Evolutionary conservation across 2,797 vertebrate genomes (phyloP), one percentile per base, ranked within the genome.

Genomic region (Threskiornis aethiopicus): DNA sequence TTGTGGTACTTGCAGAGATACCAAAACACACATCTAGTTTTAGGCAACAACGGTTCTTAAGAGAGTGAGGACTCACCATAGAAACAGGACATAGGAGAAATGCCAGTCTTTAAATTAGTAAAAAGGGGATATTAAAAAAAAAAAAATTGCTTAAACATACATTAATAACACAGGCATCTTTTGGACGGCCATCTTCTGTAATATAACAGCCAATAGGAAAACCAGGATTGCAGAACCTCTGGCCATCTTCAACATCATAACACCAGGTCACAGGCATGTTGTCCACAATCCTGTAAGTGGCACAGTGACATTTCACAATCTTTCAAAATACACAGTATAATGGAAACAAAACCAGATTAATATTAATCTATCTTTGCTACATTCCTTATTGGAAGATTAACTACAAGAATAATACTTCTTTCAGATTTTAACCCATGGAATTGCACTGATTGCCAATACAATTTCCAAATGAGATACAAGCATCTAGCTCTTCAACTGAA

Each of bases 191-290:
- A 41, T 97, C 97, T 80, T 99, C 98, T 79, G 99, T 99, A 83
- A 99, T 98, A 2, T 99, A 99, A 93, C 99, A 99, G 87, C 99
- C 99, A 94, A 99, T 99, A 47, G 99, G 99, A 97, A 99, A 99
- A 57, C 99, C 99, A 90, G 99, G 99, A 98, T 99, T 99, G 95
- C 99, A 99, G 96, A 99, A 99, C 92, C 98, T 99, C 96, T 99
- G 99, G 61, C 98, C 97, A 47, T 99, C 99, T 97, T 99, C 99
- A 55, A 99, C 99, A 25, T 99, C 99, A 0, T 99, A 99, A 96
- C 99, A 99, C 99, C 99, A 99, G 0, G 99, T 99, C 71, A 99
- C 99, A 10, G 99, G 99, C 99, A 99, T 99, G 96, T 99, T 99
- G 96, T 99, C 99, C 94, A 99, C 99, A 96, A 99, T 99, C 99